Base-by-base conservation (phyloP, 2,888 invertebrate genomes). In the Malthinus flaveolus region DNA sequence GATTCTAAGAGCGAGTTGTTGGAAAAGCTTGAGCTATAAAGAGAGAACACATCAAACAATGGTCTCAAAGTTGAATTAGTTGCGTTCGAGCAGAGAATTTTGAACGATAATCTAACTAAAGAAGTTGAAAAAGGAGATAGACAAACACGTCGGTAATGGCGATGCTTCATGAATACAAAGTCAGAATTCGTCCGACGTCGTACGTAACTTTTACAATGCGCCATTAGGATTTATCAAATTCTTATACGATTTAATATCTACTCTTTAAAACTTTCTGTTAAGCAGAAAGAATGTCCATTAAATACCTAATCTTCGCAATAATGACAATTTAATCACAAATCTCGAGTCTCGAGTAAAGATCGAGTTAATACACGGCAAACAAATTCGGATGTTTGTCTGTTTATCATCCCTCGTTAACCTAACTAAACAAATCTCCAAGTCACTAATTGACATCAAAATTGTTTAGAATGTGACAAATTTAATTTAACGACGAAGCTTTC, bases 1-100 rank as follows among this genome's bases (percentile, higher is more conserved):
- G 47, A 69, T 69, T 69, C 69, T 47, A 47, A 11, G n/a, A 45
- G 63, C 66, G 67, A 66, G 63, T 61, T 63, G 33, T 46, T 36
- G 37, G 54, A 23, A 23, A 48, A 48, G 56, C 54, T 54, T 59
- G 56, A 32, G 34, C 59, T 65, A 63, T 59, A 55, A 58, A 61
- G 62, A 67, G 63, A 65, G 67, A 63, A 64, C 65, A 68, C 67
- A 64, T 67, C 70, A 75, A 77, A 77, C 76, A 78, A 77, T 75
- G 73, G 77, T 77, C 75, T 77, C 73, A 73, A 78, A 79, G 73
- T 79, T 78, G 79, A 79, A 79, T 79, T 79, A 79, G 79, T 76
- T 77, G 73, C 76, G 77, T 76, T 78, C 78, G 78, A 77, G 75
- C 70, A 69, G 73, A 75, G 79, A 79, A 78, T 79, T 78, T 76